Evolutionary conservation across 2,113 vertebrate genomes (phyloP).

Genomic region (Saiga tatarica): DNA sequence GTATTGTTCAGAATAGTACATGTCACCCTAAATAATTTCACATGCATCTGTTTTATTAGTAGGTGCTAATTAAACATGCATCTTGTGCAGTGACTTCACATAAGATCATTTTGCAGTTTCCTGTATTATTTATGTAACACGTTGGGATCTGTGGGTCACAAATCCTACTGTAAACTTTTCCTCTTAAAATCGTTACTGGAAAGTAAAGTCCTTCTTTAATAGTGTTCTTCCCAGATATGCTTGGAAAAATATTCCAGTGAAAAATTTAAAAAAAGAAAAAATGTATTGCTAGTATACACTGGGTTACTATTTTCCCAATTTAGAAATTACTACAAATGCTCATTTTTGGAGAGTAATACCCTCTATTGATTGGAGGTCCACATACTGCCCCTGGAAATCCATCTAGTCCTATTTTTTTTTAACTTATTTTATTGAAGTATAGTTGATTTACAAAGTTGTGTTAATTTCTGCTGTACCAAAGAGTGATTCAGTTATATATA

Average conservation of each 20-base stretch:
- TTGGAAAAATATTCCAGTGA: not conserved
- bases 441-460: not conserved
- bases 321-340: not conserved
- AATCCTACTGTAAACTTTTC: constrained; percentile 45
- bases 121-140: constrained; percentile 69
- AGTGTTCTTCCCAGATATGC: not conserved
- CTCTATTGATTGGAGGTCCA: not conserved
- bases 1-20: constrained; percentile 66
- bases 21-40: constrained; percentile 47
- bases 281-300: constrained; percentile 1
- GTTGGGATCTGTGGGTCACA: constrained; percentile 55
- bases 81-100: constrained; percentile 63
- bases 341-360: not conserved
- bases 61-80: constrained; percentile 60
- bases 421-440: not conserved
- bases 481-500: not conserved
- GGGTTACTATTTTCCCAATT: constrained; percentile 1
- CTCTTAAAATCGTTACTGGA: constrained; percentile 68
- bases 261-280: not conserved
- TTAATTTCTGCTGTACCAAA: not conserved
- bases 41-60: constrained; percentile 66
- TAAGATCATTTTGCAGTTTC: constrained; percentile 65
- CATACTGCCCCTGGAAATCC: not conserved
- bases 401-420: not conserved
- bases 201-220: constrained; percentile 46